A percentile compares a stretch with the other conserved stretches of the same genome.
These are phyloP conservation scores for Adineta ricciae DNA, from an alignment of 2,888 invertebrate species.

Conservation along the genomic window DNA sequence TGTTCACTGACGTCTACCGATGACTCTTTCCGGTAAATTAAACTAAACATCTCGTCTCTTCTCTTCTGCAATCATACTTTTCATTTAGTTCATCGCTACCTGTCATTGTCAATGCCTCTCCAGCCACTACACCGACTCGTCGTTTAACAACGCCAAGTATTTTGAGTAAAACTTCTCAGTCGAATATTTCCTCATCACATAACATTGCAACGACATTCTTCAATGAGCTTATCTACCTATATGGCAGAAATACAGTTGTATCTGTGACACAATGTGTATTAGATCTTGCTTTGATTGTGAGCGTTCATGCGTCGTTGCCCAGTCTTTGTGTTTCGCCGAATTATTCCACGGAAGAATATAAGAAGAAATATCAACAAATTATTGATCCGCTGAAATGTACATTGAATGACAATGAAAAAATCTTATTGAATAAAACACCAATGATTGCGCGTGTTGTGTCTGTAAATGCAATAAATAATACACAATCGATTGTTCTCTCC, in stretches of 20 bases:
- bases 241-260: not conserved
- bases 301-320: not conserved
- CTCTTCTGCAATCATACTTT: not conserved
- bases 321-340: not conserved
- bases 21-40: not conserved
- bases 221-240: not conserved
- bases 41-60: not conserved
- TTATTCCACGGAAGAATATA: not conserved
- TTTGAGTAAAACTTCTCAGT: not conserved
- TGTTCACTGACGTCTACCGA: not conserved
- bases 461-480: not conserved
- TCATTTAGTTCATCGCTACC: not conserved
- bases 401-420: not conserved
- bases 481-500: not conserved
- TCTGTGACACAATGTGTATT: not conserved
- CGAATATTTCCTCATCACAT: not conserved
- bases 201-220: not conserved
- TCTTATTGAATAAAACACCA: not conserved
- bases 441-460: not conserved
- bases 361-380: not conserved
- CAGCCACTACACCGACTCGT: not conserved
- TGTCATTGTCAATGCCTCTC: not conserved
- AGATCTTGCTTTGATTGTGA: not conserved
- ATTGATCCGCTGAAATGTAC: not conserved
- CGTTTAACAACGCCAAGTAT: not conserved